phyloP scores from a whole-genome alignment of 2,888 invertebrate genomes.

The Drosophila parthenogenetica region DNA sequence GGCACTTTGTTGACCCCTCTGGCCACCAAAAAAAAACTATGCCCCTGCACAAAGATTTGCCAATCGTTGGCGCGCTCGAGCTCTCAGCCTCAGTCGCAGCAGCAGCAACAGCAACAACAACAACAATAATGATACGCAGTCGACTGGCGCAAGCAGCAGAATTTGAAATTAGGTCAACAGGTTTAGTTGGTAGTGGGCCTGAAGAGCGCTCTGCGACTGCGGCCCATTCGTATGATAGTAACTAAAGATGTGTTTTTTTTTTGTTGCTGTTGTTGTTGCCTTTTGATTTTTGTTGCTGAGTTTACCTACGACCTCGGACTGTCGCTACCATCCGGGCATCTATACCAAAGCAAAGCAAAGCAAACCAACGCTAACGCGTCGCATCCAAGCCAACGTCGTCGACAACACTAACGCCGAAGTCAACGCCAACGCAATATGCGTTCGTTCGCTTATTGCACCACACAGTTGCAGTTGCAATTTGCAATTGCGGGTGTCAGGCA shows the following conservation, averaged over 20 bases:
- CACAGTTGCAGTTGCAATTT: slow-evolving; percentile 68
- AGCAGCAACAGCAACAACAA: slow-evolving; percentile 52
- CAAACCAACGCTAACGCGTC: slow-evolving; percentile 22
- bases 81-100: slow-evolving; percentile 59
- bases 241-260: slow-evolving; percentile 50
- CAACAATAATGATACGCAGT: slow-evolving; percentile 59
- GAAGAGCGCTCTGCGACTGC: slow-evolving; percentile 66
- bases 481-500: slow-evolving; percentile 38
- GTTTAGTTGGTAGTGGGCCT: slow-evolving; percentile 83
- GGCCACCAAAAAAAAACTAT: background rate
- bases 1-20: slow-evolving; percentile 10
- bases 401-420: slow-evolving; percentile 28
- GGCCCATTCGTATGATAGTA: slow-evolving; percentile 62
- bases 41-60: slow-evolving; percentile 73
- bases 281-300: slow-evolving; percentile 44
- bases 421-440: slow-evolving; percentile 76
- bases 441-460: slow-evolving; percentile 78
- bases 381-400: slow-evolving; percentile 43
- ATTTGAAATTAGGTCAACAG: slow-evolving; percentile 85
- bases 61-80: slow-evolving; percentile 72
- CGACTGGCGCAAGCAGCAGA: slow-evolving; percentile 72
- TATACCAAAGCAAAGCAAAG: slow-evolving; percentile 23
- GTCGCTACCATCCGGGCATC: slow-evolving; percentile 67
- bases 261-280: slow-evolving; percentile 38
- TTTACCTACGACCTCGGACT: slow-evolving; percentile 79